Evolutionary conservation across 2,113 vertebrate genomes (phyloP).

Genomic region (Chaenogobius annularis): DNA sequence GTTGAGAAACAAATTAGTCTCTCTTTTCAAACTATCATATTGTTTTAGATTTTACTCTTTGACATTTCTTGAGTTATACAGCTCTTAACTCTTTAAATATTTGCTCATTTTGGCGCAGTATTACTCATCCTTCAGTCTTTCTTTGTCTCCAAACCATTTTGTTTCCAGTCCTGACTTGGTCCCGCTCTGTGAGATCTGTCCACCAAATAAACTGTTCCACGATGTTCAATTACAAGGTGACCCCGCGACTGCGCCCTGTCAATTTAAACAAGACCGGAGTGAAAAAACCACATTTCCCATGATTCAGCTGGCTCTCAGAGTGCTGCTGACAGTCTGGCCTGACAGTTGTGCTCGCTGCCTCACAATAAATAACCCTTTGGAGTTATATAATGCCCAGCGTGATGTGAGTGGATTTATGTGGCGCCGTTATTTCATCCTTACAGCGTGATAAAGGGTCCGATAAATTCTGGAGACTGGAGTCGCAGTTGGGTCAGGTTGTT

Average conservation of each 20-base stretch:
- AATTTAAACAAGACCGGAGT: constrained; percentile 20
- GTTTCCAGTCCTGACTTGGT: not conserved
- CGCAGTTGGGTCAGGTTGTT: constrained; percentile 33
- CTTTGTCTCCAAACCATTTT: not conserved
- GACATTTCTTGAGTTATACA: too few species aligned
- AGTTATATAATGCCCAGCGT: constrained; percentile 36
- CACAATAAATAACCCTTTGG: constrained; percentile 40
- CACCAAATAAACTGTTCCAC: not conserved
- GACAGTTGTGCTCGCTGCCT: constrained; percentile 38
- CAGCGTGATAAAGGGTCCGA: constrained; percentile 38
- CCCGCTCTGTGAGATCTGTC: not conserved
- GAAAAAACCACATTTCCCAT: constrained; percentile 41
- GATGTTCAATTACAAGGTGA: constrained; percentile 38
- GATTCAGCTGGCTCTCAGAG: constrained; percentile 36
- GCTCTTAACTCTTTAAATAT: too few species aligned
- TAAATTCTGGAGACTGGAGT: constrained; percentile 41
- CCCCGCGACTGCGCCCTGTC: constrained; percentile 23
- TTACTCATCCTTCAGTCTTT: not conserved
- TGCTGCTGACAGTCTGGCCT: constrained; percentile 33
- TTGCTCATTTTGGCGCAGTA: too few species aligned
- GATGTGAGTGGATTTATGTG: constrained; percentile 47
- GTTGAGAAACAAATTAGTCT: too few species aligned
- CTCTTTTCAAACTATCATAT: too few species aligned
- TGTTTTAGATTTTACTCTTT: too few species aligned
- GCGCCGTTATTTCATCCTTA: constrained; percentile 50